These are phyloP conservation scores for Sebastes variabilis DNA, from an alignment of 2,797 vertebrate species.

Conservation along the genomic window DNA sequence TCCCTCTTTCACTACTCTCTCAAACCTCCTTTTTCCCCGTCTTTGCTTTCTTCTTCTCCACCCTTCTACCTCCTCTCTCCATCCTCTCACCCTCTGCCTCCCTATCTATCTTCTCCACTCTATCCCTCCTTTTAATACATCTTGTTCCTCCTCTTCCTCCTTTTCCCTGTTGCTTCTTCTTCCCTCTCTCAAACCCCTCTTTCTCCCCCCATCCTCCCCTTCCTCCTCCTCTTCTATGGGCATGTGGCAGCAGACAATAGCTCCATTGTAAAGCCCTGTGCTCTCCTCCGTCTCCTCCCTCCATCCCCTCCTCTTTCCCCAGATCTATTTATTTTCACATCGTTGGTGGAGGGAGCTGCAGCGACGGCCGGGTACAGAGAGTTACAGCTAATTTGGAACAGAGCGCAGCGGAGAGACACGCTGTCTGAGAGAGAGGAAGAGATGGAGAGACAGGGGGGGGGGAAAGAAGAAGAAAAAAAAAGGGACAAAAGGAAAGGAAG, in stretches of 20 bases:
- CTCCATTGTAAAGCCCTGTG: slow-evolving; percentile 63
- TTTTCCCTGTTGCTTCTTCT: not conserved
- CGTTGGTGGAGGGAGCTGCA: slow-evolving; percentile 72
- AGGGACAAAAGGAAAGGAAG: slow-evolving; percentile 17
- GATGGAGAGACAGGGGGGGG: slow-evolving; percentile 24
- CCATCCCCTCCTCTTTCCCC: slow-evolving; percentile 33
- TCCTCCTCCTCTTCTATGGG: slow-evolving; percentile 20
- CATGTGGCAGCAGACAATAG: slow-evolving; percentile 77
- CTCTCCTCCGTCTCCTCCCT: slow-evolving; percentile 54
- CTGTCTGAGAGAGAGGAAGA: slow-evolving; percentile 48
- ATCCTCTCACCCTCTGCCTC: no score
- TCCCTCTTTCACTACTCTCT: not conserved
- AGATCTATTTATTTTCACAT: slow-evolving; percentile 84
- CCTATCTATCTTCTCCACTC: not conserved
- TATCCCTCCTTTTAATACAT: no score
- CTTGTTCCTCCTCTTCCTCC: not conserved
- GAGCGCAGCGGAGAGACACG: slow-evolving; percentile 60
- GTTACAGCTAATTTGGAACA: slow-evolving; percentile 73
- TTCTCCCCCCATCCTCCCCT: not conserved
- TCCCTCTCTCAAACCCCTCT: not conserved
- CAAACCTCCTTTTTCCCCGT: no score
- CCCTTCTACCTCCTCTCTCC: not conserved
- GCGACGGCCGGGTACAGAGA: slow-evolving; percentile 55
- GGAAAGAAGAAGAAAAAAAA: not conserved
- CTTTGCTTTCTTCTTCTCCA: no score